Evolutionary conservation across 2,113 vertebrate genomes (phyloP), one percentile per base, ranked within the genome.

Genomic region (Dendropsophus ebraccatus): DNA sequence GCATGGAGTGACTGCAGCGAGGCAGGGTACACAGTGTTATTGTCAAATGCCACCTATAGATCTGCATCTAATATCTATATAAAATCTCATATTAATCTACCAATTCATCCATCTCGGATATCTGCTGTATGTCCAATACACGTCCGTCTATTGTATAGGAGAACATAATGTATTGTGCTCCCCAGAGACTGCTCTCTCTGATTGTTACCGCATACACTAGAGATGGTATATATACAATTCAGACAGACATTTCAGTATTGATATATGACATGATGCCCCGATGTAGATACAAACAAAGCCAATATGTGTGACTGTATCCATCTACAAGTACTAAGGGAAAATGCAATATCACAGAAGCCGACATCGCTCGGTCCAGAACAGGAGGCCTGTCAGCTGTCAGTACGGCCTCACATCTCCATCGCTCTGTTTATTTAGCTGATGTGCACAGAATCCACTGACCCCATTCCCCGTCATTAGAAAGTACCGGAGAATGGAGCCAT

Each of bases 401-500:
- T 69, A 1, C 32, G 1, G 2, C 62, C 28, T 30, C 62, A 32
- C 28, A 1, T 65, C 62, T 5, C 56, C 56, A n/a, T 30, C 23
- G 2, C 16, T 17, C 67, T 74, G 74, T 77, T 47, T 80, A 45
- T 60, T 45, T 25, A 52, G 35, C 32, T 60, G 37, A 62, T 65
- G 78, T 81, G 16, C 37, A 45, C 56, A 81, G 35, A 47, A 25
- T 10, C 35, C 12, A 1, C 12, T 45, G 77, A n/a, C 54, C 77
- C 23, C 78, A 80, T 56, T 50, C 83, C 52, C 84, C 89, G 81
- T 85, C 87, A 89, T 90, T 92, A 90, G 84, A 91, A 90, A 87
- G 77, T 88, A 73, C 82, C 89, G 89, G 84, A 87, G 37, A 90
- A 87, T 83, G 83, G 88, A 89, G 90, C 76, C 86, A 90, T 92